Conservation (phyloP, 1,140 invertebrate species). For the Oncopodura yosiiana region DNA sequence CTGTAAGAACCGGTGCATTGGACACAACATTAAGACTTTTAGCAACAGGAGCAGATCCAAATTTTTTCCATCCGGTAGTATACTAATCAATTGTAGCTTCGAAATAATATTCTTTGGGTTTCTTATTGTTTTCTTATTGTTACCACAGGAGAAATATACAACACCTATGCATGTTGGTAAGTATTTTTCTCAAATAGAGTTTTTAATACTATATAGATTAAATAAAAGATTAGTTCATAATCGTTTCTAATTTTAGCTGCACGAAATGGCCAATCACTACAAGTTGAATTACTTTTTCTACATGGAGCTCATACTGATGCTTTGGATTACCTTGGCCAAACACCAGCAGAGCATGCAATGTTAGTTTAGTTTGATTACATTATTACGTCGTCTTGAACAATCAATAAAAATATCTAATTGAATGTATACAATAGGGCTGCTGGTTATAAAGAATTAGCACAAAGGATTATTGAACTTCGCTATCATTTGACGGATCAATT, state of each 20-base stretch:
- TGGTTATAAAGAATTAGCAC: slow-evolving; percentile 69
- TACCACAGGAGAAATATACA: slow-evolving; percentile 73
- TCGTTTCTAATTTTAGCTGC: too few species aligned
- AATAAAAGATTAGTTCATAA: too few species aligned
- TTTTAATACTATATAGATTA: too few species aligned
- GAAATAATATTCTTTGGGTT: not conserved
- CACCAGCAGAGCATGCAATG: slow-evolving; percentile 72
- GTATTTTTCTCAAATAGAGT: too few species aligned
- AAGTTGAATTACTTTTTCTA: slow-evolving; percentile 80
- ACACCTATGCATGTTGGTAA: slow-evolving; percentile 85
- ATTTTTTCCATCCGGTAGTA: slow-evolving; percentile 82
- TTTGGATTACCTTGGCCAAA: slow-evolving; percentile 62
- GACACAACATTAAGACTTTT: slow-evolving; percentile 85
- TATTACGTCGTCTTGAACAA: not conserved
- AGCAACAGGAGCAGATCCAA: slow-evolving; percentile 89
- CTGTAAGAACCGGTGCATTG: slow-evolving; percentile 82
- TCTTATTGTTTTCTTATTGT: not conserved
- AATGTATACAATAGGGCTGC: slow-evolving; percentile 51
- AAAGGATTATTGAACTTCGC: slow-evolving; percentile 76
- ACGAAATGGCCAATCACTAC: slow-evolving; percentile 67
- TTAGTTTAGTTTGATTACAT: slow-evolving; percentile 38
- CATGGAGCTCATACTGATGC: slow-evolving; percentile 90
- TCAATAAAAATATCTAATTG: not conserved
- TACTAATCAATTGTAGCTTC: not conserved
- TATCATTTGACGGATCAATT: slow-evolving; percentile 92